phyloP scores from a whole-genome alignment of 2,113 vertebrate genomes.

The Taurulus bubalis region DNA sequence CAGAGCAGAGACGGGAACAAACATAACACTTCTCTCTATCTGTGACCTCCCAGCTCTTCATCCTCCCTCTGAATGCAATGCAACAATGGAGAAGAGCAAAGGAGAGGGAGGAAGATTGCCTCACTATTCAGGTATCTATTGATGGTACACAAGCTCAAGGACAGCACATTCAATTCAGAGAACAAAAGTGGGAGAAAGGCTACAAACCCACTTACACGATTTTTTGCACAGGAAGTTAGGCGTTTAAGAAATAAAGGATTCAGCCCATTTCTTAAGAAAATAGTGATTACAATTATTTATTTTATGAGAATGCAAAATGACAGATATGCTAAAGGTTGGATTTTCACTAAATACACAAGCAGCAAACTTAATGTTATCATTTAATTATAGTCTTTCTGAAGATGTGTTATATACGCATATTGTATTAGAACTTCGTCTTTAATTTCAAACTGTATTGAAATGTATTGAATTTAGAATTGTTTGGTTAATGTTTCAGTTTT shows the following conservation, averaged over 20 bases:
- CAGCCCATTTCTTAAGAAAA: conserved; percentile 2
- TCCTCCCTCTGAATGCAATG: conserved; percentile 68
- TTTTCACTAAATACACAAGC: neutral
- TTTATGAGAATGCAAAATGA: neutral
- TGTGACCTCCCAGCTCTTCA: conserved; percentile 77
- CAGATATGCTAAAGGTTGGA: neutral
- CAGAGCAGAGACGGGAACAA: conserved; percentile 73
- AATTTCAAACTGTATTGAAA: neutral
- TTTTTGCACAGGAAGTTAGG: conserved; percentile 28
- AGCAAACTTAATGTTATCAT: neutral
- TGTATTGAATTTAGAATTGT: neutral
- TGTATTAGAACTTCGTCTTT: neutral
- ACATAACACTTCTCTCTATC: conserved; percentile 80
- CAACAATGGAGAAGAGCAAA: conserved; percentile 71
- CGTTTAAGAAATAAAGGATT: conserved; percentile 8
- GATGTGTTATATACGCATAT: neutral
- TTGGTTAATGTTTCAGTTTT: neutral
- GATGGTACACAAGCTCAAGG: conserved; percentile 77
- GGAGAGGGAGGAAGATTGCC: conserved; percentile 69
- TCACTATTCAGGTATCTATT: conserved; percentile 68
- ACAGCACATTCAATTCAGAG: conserved; percentile 64
- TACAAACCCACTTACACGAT: conserved; percentile 44
- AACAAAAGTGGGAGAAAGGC: conserved; percentile 54
- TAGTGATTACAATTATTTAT: neutral
- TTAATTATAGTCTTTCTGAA: neutral